phyloP scores from a whole-genome alignment of 2,888 invertebrate species.

The Choreutis nemorana region DNA sequence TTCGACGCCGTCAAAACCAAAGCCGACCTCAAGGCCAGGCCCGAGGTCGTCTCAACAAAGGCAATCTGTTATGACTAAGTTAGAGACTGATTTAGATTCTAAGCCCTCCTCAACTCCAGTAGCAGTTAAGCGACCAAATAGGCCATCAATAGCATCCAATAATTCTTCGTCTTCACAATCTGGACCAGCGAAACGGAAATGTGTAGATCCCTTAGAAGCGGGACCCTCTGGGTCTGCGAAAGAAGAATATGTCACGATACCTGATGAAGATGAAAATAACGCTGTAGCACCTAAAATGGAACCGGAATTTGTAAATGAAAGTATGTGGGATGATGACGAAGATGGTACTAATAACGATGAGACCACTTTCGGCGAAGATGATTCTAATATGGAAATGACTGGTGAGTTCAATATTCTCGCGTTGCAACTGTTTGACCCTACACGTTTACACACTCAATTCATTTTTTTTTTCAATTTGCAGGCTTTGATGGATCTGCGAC shows the following conservation, averaged over 20 bases:
- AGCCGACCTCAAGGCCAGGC: constrained; percentile 68
- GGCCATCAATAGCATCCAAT: constrained; percentile 70
- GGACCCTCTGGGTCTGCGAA: constrained; percentile 66
- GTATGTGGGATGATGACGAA: constrained; percentile 67
- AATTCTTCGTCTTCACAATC: constrained; percentile 67
- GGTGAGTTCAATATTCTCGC: constrained; percentile 26
- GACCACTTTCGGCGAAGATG: constrained; percentile 71
- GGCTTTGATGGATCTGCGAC: constrained; percentile 61
- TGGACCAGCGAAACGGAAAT: constrained; percentile 64
- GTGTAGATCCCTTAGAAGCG: constrained; percentile 68
- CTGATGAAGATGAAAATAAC: constrained; percentile 61
- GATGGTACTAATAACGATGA: constrained; percentile 71
- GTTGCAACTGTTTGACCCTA: neutral
- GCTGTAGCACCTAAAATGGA: constrained; percentile 72
- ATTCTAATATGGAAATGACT: constrained; percentile 71
- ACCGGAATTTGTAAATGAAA: constrained; percentile 71
- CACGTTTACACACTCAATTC: too few species aligned
- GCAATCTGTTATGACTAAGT: constrained; percentile 70
- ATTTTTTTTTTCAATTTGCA: constrained; percentile 14
- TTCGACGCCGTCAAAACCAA: constrained; percentile 66
- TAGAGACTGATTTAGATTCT: constrained; percentile 69
- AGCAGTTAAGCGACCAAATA: constrained; percentile 71
- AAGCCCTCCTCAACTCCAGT: constrained; percentile 69
- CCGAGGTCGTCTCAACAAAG: constrained; percentile 71
- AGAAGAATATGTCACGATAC: constrained; percentile 62